Evolutionary conservation across 2,797 vertebrate genomes (phyloP).

Genomic region (Muscicapa striata): DNA sequence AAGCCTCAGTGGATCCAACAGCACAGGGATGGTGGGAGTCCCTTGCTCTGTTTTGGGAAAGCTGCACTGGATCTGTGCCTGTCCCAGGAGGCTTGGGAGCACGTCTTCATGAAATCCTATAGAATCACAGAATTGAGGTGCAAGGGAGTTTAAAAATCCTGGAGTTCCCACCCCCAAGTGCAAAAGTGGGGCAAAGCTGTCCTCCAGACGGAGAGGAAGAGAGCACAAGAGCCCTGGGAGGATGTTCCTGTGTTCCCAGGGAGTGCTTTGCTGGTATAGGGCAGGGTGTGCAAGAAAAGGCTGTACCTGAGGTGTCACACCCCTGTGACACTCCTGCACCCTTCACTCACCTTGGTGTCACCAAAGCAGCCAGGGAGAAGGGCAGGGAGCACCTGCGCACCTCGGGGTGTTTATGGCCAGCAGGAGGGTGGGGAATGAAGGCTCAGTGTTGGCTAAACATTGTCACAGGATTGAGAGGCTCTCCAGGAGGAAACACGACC

Average conservation of each 20-base stretch:
- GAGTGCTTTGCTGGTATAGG: accelerated
- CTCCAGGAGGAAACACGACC: not conserved
- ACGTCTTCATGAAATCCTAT: not conserved
- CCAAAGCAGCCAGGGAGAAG: not conserved
- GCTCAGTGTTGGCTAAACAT: conserved; percentile 26
- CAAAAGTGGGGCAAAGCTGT: not conserved
- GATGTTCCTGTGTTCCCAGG: accelerated
- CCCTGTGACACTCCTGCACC: not conserved
- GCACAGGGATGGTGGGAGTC: accelerated
- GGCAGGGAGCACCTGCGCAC: not conserved
- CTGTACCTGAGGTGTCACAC: accelerated
- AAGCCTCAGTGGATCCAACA: not conserved
- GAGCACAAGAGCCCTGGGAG: accelerated
- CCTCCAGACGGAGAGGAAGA: accelerated
- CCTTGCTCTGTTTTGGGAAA: not conserved
- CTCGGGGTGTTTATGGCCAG: not conserved
- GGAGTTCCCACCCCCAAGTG: accelerated
- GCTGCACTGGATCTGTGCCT: not conserved
- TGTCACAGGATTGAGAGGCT: accelerated
- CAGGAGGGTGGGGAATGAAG: not conserved
- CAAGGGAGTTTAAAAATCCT: not conserved
- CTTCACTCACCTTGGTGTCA: accelerated
- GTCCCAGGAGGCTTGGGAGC: not conserved
- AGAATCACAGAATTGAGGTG: not conserved
- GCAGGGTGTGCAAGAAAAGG: not conserved